These are phyloP conservation scores for Drosophila suboccidentalis DNA, from an alignment of 2,888 invertebrate genomes.

Conservation along the genomic window DNA sequence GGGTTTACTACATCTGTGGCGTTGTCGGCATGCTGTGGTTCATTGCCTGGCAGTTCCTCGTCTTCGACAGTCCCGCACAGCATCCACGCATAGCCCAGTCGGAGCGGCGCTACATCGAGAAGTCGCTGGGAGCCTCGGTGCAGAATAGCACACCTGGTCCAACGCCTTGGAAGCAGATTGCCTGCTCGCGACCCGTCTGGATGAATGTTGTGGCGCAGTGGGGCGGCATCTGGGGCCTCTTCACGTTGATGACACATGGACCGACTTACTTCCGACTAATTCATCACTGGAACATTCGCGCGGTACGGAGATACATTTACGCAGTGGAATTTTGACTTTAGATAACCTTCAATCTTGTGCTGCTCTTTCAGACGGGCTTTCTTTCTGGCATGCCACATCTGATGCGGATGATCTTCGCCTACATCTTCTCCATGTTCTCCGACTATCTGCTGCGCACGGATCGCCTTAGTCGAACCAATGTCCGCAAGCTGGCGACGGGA, in stretches of 20 bases:
- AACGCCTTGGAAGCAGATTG: slow-evolving; percentile 88
- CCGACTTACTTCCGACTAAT: slow-evolving; percentile 90
- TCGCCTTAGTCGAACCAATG: slow-evolving; percentile 88
- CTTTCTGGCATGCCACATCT: slow-evolving; percentile 89
- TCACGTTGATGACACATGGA: slow-evolving; percentile 90
- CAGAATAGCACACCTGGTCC: slow-evolving; percentile 81
- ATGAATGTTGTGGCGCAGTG: slow-evolving; percentile 89
- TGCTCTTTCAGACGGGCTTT: slow-evolving; percentile 86
- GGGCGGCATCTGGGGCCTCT: slow-evolving; percentile 90
- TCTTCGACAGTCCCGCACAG: slow-evolving; percentile 88
- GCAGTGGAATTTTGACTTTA: not conserved
- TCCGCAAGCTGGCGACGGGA: slow-evolving; percentile 88
- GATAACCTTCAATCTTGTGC: not conserved
- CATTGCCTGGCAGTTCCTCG: slow-evolving; percentile 88
- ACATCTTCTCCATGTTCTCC: slow-evolving; percentile 87
- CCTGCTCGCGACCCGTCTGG: slow-evolving; percentile 88
- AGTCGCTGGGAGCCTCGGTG: slow-evolving; percentile 86
- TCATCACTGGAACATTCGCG: slow-evolving; percentile 89
- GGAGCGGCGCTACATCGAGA: slow-evolving; percentile 88
- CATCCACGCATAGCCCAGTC: slow-evolving; percentile 89
- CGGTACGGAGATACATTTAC: slow-evolving; percentile 86
- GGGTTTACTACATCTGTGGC: slow-evolving; percentile 90
- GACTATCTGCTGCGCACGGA: slow-evolving; percentile 88
- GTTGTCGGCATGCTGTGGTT: slow-evolving; percentile 89
- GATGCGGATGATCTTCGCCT: slow-evolving; percentile 88